These are phyloP conservation scores for Ochropleura leucogaster DNA, from an alignment of 2,888 invertebrate species.

Conservation along the genomic window DNA sequence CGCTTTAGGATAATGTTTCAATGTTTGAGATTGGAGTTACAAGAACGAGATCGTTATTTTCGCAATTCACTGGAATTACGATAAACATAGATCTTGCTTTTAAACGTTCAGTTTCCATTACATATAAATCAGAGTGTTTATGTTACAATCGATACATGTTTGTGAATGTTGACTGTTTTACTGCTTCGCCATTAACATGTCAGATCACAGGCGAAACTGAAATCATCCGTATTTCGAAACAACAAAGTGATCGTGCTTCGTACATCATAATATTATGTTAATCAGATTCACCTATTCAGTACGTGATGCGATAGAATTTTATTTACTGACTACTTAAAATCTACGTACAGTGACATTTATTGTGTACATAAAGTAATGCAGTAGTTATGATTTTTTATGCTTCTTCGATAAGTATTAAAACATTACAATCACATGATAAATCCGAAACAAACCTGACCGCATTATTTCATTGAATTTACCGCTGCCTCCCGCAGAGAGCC, in stretches of 20 bases:
- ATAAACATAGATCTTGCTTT: constrained; percentile 54
- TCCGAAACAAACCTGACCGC: constrained; percentile 40
- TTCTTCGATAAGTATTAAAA: constrained; percentile 36
- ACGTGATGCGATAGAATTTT: constrained; percentile 26
- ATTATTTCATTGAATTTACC: constrained; percentile 55
- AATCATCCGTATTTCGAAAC: constrained; percentile 32
- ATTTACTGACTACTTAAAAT: constrained; percentile 29
- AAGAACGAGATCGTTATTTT: constrained; percentile 46
- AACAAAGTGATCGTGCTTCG: constrained; percentile 22
- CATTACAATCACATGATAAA: constrained; percentile 45
- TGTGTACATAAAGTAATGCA: constrained; percentile 22
- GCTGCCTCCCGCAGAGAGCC: constrained; percentile 38
- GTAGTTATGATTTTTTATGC: constrained; percentile 43
- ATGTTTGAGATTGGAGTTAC: constrained; percentile 50
- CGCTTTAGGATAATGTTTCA: constrained; percentile 61
- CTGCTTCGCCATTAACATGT: constrained; percentile 43
- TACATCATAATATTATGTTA: constrained; percentile 41
- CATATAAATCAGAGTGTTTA: constrained; percentile 52
- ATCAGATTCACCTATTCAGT: constrained; percentile 32
- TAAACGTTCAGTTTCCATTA: constrained; percentile 28
- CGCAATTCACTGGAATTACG: constrained; percentile 36
- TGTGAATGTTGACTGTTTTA: constrained; percentile 43
- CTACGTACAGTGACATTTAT: constrained; percentile 29
- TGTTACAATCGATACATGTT: constrained; percentile 42
- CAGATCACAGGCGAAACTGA: constrained; percentile 39